Evolutionary conservation across 2,888 invertebrate species (phyloP).

Genomic region (Limnephilus marmoratus): DNA sequence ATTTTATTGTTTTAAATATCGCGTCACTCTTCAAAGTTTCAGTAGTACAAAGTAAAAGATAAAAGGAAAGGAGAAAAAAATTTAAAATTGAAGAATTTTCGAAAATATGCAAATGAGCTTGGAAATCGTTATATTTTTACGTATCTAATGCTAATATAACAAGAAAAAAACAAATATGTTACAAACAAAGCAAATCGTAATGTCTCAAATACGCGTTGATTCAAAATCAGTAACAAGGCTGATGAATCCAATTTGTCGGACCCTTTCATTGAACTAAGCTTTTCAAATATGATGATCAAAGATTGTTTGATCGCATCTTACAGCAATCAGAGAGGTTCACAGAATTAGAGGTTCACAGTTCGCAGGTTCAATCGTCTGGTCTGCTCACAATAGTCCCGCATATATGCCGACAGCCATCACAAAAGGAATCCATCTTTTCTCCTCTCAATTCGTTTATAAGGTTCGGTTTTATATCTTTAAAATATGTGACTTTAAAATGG

Average conservation of each 20-base stretch:
- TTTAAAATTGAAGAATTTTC: too few species aligned
- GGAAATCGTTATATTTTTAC: too few species aligned
- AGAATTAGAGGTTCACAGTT: not conserved
- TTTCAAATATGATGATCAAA: slow-evolving; percentile 2
- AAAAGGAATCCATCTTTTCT: slow-evolving; percentile 6
- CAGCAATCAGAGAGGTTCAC: not conserved
- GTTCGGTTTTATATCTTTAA: slow-evolving; percentile 24
- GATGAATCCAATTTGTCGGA: not conserved
- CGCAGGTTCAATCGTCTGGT: slow-evolving; percentile 17
- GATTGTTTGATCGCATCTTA: slow-evolving; percentile 17
- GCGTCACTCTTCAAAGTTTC: too few species aligned
- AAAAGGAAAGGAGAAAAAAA: too few species aligned
- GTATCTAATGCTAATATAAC: not conserved
- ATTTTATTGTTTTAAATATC: too few species aligned
- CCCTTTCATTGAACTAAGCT: not conserved
- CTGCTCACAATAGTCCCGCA: slow-evolving; percentile 28
- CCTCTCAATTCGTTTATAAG: slow-evolving; percentile 7
- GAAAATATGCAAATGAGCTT: too few species aligned
- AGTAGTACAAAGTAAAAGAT: too few species aligned
- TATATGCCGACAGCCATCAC: slow-evolving; percentile 10
- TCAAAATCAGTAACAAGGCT: not conserved
- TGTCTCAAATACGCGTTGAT: not conserved
- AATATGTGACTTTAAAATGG: not conserved
- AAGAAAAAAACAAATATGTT: too few species aligned
- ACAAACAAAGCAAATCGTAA: not conserved